A percentile compares a stretch with the other conserved stretches of the same genome.
These are phyloP conservation scores for Marcusenius ussheri DNA, from an alignment of 2,113 vertebrate genomes.

Conservation along the genomic window DNA sequence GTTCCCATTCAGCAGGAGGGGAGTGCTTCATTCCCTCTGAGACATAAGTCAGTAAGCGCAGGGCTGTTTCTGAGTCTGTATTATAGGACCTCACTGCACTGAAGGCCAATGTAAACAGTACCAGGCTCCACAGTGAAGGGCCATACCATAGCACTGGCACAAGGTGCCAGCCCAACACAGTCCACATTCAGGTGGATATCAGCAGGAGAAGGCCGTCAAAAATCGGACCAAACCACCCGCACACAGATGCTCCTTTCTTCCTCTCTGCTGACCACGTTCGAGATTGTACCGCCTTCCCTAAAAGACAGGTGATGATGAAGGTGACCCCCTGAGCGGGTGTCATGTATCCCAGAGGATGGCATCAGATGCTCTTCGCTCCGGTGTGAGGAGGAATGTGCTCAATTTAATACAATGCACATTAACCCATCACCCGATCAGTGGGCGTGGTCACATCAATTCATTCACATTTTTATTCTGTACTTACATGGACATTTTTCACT, in stretches of 20 bases:
- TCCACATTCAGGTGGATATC: conserved; percentile 52
- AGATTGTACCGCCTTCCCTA: not conserved
- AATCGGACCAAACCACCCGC: not conserved
- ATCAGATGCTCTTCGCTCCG: not conserved
- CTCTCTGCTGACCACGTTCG: not conserved
- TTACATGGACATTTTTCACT: not conserved
- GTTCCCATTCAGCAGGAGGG: conserved; percentile 51
- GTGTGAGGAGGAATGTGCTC: not conserved
- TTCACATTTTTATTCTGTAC: not conserved
- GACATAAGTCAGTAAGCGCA: conserved; percentile 50
- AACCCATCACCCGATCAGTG: not conserved
- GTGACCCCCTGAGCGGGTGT: not conserved
- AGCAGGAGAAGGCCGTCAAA: conserved; percentile 18
- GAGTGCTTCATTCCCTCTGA: conserved; percentile 46
- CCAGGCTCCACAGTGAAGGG: conserved; percentile 40
- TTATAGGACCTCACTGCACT: conserved; percentile 36
- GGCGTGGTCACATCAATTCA: not conserved
- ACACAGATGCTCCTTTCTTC: not conserved
- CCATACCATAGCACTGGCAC: conserved; percentile 34
- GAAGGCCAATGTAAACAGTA: conserved; percentile 63
- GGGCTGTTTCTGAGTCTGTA: conserved; percentile 53
- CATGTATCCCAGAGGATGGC: not conserved
- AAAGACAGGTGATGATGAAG: not conserved
- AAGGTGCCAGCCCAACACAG: conserved; percentile 53
- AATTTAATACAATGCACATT: not conserved